Base-by-base conservation (phyloP, 2,113 vertebrate species). In the Pachycephala philippinensis region DNA sequence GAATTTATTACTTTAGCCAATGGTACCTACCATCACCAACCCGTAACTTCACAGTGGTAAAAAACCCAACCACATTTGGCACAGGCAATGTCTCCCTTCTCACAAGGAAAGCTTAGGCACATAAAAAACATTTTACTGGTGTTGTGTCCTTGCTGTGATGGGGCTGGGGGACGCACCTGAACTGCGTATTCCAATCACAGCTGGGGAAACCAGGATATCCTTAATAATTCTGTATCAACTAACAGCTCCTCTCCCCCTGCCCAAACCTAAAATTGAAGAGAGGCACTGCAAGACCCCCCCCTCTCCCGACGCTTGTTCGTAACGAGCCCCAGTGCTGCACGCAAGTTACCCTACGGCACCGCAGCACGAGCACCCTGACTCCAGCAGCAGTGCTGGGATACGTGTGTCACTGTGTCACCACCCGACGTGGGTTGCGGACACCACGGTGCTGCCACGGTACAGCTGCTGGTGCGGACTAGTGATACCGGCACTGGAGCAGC, bases 321-420 rank as follows among this genome's bases (percentile, higher is more conserved):
- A 45, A 37, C 0, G 2, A 57, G 15, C 3, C 30, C 16, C 35
- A 28, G 13, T 11, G 13, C 30, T 7, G 54, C 40, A 23, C 0
- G 0, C 30, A 7, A 3, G n/a, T 7, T 2, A 18, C 12, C 31
- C 9, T 17, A 13, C 2, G 0, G 5, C 14, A 24, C 13, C 0
- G 4, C 56, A n/a, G 60, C 19, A 5, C 26, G 11, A 47, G 30
- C 45, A 75, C 9, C 6, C 24, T 20, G 42, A 13, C 17, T 27
- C 5, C 68, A 40, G 57, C 16, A 30, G 31, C 37, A 20, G 47
- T 0, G 20, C 30, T 31, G 23, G 4, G 39, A 33, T 18, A 4
- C 4, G 1, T 2, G 50, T n/a, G n/a, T 15, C 59, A 6, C 53
- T 9, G 28, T 60, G 37, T 7, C 76, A 27, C 47, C 2, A 3